Evolutionary conservation across 2,797 vertebrate genomes (phyloP).

Genomic region (Syncerus caffer): DNA sequence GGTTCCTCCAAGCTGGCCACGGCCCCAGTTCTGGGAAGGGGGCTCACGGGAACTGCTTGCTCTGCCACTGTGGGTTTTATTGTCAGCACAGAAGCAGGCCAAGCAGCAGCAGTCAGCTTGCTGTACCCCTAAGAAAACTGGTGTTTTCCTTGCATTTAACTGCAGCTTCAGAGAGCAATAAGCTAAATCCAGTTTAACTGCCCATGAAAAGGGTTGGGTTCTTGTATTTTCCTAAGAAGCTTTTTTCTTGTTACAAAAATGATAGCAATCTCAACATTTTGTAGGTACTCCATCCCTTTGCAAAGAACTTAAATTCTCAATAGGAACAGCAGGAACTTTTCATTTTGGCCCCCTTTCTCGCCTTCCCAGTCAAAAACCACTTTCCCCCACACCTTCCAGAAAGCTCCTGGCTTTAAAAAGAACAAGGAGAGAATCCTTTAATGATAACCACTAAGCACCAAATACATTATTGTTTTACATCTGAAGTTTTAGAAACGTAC

Average conservation of each 20-base stretch:
- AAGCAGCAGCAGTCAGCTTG: neutral
- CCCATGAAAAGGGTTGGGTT: neutral
- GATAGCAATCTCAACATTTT: slow-evolving; percentile 14
- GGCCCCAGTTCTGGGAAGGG: neutral
- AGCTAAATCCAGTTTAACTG: neutral
- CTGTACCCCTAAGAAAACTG: neutral
- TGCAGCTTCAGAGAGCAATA: neutral
- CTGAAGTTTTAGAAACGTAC: slow-evolving; percentile 55
- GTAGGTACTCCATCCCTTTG: slow-evolving; percentile 23
- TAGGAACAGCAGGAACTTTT: slow-evolving; percentile 17
- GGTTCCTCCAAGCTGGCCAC: neutral
- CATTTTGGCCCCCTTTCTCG: neutral
- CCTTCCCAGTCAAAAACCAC: neutral
- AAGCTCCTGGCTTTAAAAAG: slow-evolving; percentile 40
- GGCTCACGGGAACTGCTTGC: accelerated
- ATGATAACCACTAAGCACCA: slow-evolving; percentile 36
- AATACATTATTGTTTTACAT: slow-evolving; percentile 61
- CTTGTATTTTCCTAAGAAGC: neutral
- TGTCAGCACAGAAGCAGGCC: neutral
- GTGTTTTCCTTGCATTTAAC: neutral
- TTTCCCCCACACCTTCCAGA: neutral
- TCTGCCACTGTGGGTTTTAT: neutral
- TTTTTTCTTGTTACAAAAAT: neutral
- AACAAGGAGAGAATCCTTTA: slow-evolving; percentile 20
- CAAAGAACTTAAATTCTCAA: neutral